Evolutionary conservation across 1,140 invertebrate species (phyloP), one percentile per base, ranked within the genome.

Genomic region (Apis cerana): DNA sequence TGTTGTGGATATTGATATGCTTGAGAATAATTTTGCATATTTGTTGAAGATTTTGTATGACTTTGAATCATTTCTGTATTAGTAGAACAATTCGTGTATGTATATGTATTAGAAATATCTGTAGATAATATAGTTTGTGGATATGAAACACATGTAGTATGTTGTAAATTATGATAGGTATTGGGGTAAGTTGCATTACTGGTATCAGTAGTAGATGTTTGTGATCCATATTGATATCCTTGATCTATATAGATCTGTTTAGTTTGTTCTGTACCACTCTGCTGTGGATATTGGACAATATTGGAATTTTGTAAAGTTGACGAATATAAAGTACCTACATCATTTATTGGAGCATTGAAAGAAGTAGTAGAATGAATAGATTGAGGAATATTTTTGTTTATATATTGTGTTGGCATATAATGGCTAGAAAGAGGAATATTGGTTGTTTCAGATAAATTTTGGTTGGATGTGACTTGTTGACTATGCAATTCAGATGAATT

Each of bases 1-100:
- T 92, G 91, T 50, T 91, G 91, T 3, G 90, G 82, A 64, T 91
- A 89, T 21, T 89, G 90, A 78, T 93, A 93, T 75, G 89, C 85
- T 43, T 89, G 89, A 0, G 90, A 82, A 50, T 90, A 91, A 75
- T 81, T 89, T 27, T 89, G 90, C 54, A 72, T 56, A 12, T 87
- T 77, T 59, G 71, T 87, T 0, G 79, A 89, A 7, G 91, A 84
- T 52, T 93, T 93, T 11, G 92, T 75, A 67, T 93, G 93, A 74
- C 93, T 93, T 27, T 93, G 93, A 81, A 93, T 93, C 13, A 93
- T 92, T 58, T 93, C 93, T 2, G 91, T 70, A 67, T 81, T 75
- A 27, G 70, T 85, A 2, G 88, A 54, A 59, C 69, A 89, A 12
- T 75, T 87, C 17, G 82, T 64, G 33, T 81, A 85, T 12, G 80